Evolutionary conservation across 2,888 invertebrate genomes (phyloP), one percentile per base, ranked within the genome.

Genomic region (Dryomyza anilis): DNA sequence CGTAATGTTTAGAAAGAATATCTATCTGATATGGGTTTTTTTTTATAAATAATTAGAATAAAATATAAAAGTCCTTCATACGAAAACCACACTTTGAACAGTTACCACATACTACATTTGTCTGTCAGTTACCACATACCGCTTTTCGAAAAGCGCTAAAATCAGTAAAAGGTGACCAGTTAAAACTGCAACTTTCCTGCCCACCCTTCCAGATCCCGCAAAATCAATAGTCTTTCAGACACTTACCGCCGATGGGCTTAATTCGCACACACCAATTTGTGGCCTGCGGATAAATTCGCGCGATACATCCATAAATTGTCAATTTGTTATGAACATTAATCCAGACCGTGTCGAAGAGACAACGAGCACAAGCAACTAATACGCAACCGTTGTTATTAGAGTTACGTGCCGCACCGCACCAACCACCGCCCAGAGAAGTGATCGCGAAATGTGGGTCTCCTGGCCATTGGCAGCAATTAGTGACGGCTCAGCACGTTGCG

Each of bases 261-360:
- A 56, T 59, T 45, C 46, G 33, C 58, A 48, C 58, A 48, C 30
- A 21, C 19, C 46, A 30, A 27, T 46, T 59, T 48, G 46, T 30
- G 45, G 30, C 46, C 58, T n/a, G 16, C 46, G 58, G 30, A 6
- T 50, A 16, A n/a, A 21, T 33, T 27, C 39, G 36, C 48, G 27
- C 43, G 25, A 45, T 52, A 53, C 61, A 48, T 39, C 56, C 69
- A 68, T 72, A 71, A 73, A 71, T 73, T 71, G 66, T 66, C 69
- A 72, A 71, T 72, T 73, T 68, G 70, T 69, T 71, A 68, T 68
- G 70, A 67, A 63, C 67, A 70, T 70, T 70, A 70, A 70, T 69
- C 64, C 70, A 69, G 70, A 59, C 68, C 60, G 58, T 63, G 23
- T 23, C 36, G 16, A 12, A n/a, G 50, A 27, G 12, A 14, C 12